These are phyloP conservation scores for Cyclargus thomasi DNA, from an alignment of 1,140 invertebrate genomes.

Conservation along the genomic window DNA sequence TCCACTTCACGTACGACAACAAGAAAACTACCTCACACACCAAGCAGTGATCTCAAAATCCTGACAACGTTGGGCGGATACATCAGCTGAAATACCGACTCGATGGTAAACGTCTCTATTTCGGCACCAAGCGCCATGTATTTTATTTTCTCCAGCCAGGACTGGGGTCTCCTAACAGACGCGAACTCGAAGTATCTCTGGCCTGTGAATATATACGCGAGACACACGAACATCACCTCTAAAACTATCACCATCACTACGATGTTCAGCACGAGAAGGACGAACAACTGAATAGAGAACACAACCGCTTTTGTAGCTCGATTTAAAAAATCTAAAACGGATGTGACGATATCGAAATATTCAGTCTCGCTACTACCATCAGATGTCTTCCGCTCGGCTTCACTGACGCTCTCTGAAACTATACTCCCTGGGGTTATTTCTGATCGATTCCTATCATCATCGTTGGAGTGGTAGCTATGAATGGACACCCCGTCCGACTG, in stretches of 20 bases:
- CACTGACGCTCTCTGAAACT: neutral
- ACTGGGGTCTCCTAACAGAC: slow-evolving; percentile 33
- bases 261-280: slow-evolving; percentile 41
- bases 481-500: slow-evolving; percentile 40
- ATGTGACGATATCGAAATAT: neutral
- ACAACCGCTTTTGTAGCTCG: neutral
- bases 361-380: neutral
- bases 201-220: slow-evolving; percentile 45
- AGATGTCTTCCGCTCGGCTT: neutral
- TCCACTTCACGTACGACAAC: no score
- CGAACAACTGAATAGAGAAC: slow-evolving; percentile 35
- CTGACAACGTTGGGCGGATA: slow-evolving; percentile 40
- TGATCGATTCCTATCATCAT: slow-evolving; percentile 16
- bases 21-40: no score
- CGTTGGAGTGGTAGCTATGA: slow-evolving; percentile 35
- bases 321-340: neutral
- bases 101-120: slow-evolving; percentile 43
- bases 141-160: slow-evolving; percentile 41
- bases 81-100: slow-evolving; percentile 42
- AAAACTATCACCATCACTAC: slow-evolving; percentile 36
- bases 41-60: slow-evolving; percentile 40
- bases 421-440: neutral
- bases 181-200: slow-evolving; percentile 44
- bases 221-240: slow-evolving; percentile 39
- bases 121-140: slow-evolving; percentile 39